Evolutionary conservation across 2,797 vertebrate genomes (phyloP).

Genomic region (Anolis apletophallus): DNA sequence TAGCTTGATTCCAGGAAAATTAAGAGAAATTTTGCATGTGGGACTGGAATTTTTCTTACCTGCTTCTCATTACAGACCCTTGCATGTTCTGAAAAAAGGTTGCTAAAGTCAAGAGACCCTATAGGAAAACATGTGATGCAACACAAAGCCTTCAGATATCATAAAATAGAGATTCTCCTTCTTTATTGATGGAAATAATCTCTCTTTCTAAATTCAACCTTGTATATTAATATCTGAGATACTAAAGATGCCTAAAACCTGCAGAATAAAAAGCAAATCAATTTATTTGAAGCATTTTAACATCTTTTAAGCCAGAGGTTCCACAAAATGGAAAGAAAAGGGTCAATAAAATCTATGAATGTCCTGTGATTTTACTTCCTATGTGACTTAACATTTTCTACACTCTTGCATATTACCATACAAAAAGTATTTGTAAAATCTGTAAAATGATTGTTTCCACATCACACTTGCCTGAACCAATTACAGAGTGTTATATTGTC

Average conservation of each 20-base stretch:
- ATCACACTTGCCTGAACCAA: constrained; percentile 48
- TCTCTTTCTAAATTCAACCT: background rate
- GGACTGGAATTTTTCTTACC: background rate
- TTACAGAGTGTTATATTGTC: constrained; percentile 58
- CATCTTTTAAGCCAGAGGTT: background rate
- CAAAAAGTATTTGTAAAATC: constrained; percentile 16
- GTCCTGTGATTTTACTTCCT: background rate
- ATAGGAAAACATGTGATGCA: background rate
- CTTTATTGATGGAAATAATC: too few species aligned
- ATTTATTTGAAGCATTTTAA: constrained; percentile 21
- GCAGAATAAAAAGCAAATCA: constrained; percentile 17
- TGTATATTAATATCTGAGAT: too few species aligned
- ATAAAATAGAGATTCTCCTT: background rate
- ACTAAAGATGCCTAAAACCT: background rate
- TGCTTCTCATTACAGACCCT: background rate
- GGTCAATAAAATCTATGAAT: background rate
- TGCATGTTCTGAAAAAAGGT: background rate
- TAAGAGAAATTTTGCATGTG: background rate
- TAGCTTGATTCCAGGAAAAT: background rate
- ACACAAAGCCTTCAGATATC: too few species aligned
- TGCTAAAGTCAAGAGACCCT: background rate
- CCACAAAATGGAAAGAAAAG: background rate
- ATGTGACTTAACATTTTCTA: background rate
- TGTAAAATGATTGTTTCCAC: constrained; percentile 55
- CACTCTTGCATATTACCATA: constrained; percentile 30